Evolutionary conservation across 2,888 invertebrate genomes (phyloP).

Genomic region (Eupsilia transversa): DNA sequence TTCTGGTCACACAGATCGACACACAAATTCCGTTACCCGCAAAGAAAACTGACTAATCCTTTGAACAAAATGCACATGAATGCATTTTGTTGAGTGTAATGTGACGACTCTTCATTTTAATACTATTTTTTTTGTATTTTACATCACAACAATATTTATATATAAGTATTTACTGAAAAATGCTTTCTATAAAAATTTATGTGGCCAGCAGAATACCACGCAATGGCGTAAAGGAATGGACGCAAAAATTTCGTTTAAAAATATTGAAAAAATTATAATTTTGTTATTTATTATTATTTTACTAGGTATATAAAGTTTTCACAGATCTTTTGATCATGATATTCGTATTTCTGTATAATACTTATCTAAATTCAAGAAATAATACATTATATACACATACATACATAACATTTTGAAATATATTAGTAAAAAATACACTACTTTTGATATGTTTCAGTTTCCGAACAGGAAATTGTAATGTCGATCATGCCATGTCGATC

Average conservation of each 20-base stretch:
- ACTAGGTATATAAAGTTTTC: too few species aligned
- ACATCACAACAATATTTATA: background rate
- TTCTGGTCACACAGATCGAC: constrained; percentile 43
- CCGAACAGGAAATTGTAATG: too few species aligned
- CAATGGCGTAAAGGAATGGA: background rate
- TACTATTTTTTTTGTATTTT: background rate
- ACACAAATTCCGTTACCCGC: constrained; percentile 42
- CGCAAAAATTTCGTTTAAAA: constrained; percentile 34
- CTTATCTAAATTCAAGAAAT: too few species aligned
- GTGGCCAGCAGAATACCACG: background rate
- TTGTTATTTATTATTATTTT: too few species aligned
- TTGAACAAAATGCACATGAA: background rate
- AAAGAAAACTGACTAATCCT: constrained; percentile 7
- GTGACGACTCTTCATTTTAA: too few species aligned
- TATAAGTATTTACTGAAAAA: background rate
- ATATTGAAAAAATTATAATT: background rate
- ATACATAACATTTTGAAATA: too few species aligned
- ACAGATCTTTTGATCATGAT: too few species aligned
- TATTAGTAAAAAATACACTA: too few species aligned
- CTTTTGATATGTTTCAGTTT: too few species aligned
- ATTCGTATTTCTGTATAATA: too few species aligned
- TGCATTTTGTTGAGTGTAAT: background rate
- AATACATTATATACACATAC: too few species aligned
- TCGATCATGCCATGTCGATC: too few species aligned
- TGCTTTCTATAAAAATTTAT: background rate